Base-by-base conservation (phyloP, 1,140 invertebrate genomes). In the Cylas formicarius region DNA sequence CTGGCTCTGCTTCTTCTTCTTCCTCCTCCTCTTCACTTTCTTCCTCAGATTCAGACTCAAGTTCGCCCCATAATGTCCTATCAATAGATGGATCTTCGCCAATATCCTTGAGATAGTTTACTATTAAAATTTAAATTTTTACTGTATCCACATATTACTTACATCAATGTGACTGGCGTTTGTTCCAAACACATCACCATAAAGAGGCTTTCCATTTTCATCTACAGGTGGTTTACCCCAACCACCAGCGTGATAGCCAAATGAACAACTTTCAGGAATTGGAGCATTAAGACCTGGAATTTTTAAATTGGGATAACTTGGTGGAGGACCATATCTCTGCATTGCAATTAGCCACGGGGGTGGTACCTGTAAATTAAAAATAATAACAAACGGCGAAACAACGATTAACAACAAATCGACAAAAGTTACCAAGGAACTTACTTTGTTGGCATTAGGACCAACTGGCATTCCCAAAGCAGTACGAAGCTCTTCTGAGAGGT, bases 161-260 rank as follows among this genome's bases (percentile, higher is more conserved):
- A 81, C 80, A 63, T 81, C 75, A 29, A 76, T 70, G 33, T 80
- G 76, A 22, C 62, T 67, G 32, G 68, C 66, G 52, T 76, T 75
- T 20, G 80, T 77, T 21, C 95, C 96, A 67, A 99, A 99, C 0
- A 99, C 97, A 72, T 99, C 97, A 6, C 97, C 97, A 67, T 99
- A 99, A 0, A 99, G 70, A 1, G 97, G 97, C 67, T 94, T 86
- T 11, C 97, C 96, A 52, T 82, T 84, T 69, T 99, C 95, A 72
- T 99, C 97, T 0, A 99, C 97, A 1, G 97, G 97, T n/a, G 97
- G 97, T 70, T 99, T 99, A 37, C 96, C 95, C 95, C 95, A 99
- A 32, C 95, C 95, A 24, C 91, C 95, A 2, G 94, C 94, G 74
- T 99, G 96, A 67, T 99, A 99, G 19, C 96, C 96, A 70, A 99